Percentiles rank a stretch among this genome's conserved stretches.
Conservation (phyloP, 2,888 invertebrate species). For the Sinhomidia bicolor region DNA sequence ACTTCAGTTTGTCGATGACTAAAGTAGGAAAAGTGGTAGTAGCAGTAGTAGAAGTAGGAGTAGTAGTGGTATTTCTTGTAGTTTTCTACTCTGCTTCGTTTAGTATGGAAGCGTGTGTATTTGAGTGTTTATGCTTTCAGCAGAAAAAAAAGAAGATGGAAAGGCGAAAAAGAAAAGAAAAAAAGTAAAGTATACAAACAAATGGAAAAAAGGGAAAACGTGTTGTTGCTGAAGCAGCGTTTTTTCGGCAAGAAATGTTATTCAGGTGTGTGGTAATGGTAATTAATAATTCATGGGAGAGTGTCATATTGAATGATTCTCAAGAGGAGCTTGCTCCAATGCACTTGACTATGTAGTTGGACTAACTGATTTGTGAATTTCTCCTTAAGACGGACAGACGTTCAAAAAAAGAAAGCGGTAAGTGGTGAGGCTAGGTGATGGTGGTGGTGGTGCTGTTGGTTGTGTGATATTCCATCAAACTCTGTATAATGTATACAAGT, state of each 20-base stretch:
- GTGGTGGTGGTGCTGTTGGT: not conserved
- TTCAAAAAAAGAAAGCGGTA: constrained; percentile 22
- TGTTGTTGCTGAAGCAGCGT: no score
- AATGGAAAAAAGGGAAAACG: constrained; percentile 19
- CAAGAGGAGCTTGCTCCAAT: constrained; percentile 58
- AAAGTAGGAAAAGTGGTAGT: no score
- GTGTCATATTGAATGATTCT: constrained; percentile 73
- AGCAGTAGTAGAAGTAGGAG: not conserved
- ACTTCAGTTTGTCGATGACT: not conserved
- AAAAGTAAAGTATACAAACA: constrained; percentile 17
- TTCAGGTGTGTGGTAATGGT: constrained; percentile 73
- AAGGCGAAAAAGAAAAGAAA: not conserved
- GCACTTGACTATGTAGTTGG: constrained; percentile 59
- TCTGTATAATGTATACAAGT: constrained; percentile 44
- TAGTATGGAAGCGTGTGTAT: not conserved
- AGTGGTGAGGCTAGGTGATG: not conserved
- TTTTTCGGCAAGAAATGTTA: constrained; percentile 55
- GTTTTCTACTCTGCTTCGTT: not conserved
- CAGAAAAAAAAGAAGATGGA: no score
- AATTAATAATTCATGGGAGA: constrained; percentile 78
- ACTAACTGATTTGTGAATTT: constrained; percentile 58
- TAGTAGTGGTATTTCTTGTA: not conserved
- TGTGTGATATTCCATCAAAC: no score
- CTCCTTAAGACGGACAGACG: constrained; percentile 29
- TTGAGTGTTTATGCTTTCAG: not conserved